These are phyloP conservation scores for Chrysomallon squamiferum DNA, from an alignment of 1,140 invertebrate species.

Conservation along the genomic window DNA sequence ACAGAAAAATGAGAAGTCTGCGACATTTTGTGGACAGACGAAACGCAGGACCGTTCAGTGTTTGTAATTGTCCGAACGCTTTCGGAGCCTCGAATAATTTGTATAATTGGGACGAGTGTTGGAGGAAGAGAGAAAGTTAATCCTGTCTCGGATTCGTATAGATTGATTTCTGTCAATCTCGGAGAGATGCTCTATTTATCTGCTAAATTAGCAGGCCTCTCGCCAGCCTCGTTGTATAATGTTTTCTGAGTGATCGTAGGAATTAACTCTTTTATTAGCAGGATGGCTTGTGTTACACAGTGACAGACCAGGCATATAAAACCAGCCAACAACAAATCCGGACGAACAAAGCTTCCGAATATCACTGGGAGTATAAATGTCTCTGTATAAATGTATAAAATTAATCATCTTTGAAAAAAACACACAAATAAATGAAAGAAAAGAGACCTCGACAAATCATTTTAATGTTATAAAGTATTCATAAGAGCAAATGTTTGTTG, in stretches of 20 bases:
- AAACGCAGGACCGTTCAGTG: not conserved
- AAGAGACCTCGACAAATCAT: no score
- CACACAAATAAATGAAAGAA: no score
- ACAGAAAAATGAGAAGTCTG: not conserved
- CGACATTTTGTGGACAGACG: not conserved
- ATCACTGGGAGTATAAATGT: no score
- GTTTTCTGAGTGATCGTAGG: not conserved
- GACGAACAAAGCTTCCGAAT: no score
- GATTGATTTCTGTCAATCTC: slow-evolving; percentile 13
- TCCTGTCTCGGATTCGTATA: slow-evolving; percentile 7
- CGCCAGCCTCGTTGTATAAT: slow-evolving; percentile 5
- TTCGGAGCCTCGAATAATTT: slow-evolving; percentile 5
- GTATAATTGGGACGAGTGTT: slow-evolving; percentile 8
- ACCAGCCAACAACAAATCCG: no score
- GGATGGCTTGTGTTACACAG: no score
- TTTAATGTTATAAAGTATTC: no score
- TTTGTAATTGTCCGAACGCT: slow-evolving; percentile 3
- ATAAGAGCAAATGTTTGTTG: no score
- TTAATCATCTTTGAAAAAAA: no score
- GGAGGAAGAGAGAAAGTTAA: slow-evolving; percentile 7
- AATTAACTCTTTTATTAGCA: slow-evolving; percentile 6
- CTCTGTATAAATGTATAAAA: no score
- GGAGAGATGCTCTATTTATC: slow-evolving; percentile 11
- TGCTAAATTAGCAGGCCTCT: slow-evolving; percentile 8
- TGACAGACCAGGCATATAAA: no score